Percentiles rank a stretch among this genome's conserved stretches.
phyloP scores from a whole-genome alignment of 1,140 invertebrate genomes.

The Tetramorium simillimum region DNA sequence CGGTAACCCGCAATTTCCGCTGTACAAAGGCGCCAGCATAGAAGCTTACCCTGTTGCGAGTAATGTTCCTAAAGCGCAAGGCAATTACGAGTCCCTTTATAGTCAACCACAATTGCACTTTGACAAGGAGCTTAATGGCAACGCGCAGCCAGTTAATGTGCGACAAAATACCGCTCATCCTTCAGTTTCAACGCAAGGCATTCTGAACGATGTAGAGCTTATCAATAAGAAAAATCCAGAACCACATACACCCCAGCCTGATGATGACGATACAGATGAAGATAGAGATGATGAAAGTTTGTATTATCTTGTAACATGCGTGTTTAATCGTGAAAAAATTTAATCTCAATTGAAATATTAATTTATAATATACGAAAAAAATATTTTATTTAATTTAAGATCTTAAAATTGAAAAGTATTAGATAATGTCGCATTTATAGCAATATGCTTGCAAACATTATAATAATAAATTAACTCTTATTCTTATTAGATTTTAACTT shows the following conservation, averaged over 20 bases:
- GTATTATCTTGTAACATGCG: constrained; percentile 19
- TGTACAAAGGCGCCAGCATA: constrained; percentile 72
- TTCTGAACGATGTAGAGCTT: constrained; percentile 80
- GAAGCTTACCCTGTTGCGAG: constrained; percentile 34
- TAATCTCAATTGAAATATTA: not conserved
- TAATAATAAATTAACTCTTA: not conserved
- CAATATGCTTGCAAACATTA: not conserved
- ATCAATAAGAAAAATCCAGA: constrained; percentile 79
- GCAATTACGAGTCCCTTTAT: constrained; percentile 75
- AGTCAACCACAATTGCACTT: constrained; percentile 81
- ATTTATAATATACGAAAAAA: not conserved
- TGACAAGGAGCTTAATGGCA: not conserved
- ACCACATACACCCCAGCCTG: constrained; percentile 67
- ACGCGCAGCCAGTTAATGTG: not conserved
- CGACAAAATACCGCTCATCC: constrained; percentile 41
- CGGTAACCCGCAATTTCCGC: constrained; percentile 72
- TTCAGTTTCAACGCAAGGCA: constrained; percentile 69
- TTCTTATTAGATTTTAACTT: not conserved
- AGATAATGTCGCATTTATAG: not conserved
- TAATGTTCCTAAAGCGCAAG: constrained; percentile 39
- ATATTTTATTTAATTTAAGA: not conserved
- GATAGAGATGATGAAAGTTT: constrained; percentile 57
- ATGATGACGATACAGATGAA: constrained; percentile 68
- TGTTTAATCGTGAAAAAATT: not conserved
- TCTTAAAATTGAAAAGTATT: not conserved